Base-by-base conservation (phyloP, 1,140 invertebrate genomes). In the Schmidtea mediterranea region DNA sequence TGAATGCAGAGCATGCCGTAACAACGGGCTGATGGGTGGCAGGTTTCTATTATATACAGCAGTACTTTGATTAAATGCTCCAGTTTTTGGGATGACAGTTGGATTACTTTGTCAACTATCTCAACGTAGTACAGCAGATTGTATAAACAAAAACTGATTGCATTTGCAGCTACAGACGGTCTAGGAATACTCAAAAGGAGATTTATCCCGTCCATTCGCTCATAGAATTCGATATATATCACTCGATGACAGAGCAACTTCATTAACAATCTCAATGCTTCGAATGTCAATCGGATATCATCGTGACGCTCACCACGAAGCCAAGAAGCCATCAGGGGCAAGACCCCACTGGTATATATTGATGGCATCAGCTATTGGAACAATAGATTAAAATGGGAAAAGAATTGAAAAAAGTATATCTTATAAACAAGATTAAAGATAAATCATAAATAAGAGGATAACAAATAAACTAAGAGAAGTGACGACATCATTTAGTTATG, bases 51-150 rank as follows among this genome's bases (percentile, higher is more conserved):
- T 21, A 94, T 66, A 84, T 86, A 94, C 1, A 94, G 63, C 0
- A 79, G 77, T 62, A 90, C 79, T 71, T 73, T 76, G 13, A 86
- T 79, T 21, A 87, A 62, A 58, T 80, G 76, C 1, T 72, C 70
- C 8, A 89, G 72, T 1, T 80, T 72, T 52, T 74, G 70, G 54
- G 81, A 73, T 2, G 81, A 76, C 56, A 89, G 67, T 5, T 78
- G 65, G 58, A 83, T 89, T 3, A 94, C 62, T 53, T 81, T 73
- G 65, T 94, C 86, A 80, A 95, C 89, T 0, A 83, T 82, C 64
- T 94, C 87, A 62, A 90, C 84, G 65, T 81, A 87, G 65, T 92
- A 94, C 0, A 83, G 82, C 39, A 95, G 68, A 66, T 92, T 94
- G 64, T 92, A 94, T 3, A 95, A 70, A 60, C 84, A 89, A 49